A percentile compares a stretch with the other conserved stretches of the same genome.
phyloP scores from a whole-genome alignment of 1,140 invertebrate species.

The Pseudoatta argentina region DNA sequence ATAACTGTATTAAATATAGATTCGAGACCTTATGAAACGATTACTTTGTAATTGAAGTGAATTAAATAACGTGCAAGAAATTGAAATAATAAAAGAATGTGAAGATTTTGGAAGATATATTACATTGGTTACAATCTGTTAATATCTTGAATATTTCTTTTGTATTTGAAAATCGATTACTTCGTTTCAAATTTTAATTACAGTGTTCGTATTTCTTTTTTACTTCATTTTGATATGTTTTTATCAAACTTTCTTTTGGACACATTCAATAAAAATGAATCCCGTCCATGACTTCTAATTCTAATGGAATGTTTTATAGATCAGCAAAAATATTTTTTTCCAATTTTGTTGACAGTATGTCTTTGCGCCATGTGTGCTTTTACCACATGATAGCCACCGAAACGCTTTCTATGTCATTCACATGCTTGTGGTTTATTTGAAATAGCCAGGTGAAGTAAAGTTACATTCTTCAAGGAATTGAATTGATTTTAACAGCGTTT shows the following conservation, averaged over 20 bases:
- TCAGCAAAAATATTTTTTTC: slow-evolving; percentile 63
- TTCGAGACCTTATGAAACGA: neutral
- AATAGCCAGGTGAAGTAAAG: slow-evolving; percentile 63
- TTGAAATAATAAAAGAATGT: slow-evolving; percentile 51
- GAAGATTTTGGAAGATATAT: neutral
- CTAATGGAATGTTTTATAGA: slow-evolving; percentile 19
- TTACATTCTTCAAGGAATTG: too few relatives aligned
- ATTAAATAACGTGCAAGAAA: slow-evolving; percentile 15
- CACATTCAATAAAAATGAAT: neutral
- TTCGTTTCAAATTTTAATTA: neutral
- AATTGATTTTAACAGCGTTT: neutral
- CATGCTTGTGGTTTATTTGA: slow-evolving; percentile 66
- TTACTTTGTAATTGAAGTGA: slow-evolving; percentile 1
- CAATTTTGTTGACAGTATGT: neutral
- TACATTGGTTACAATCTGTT: neutral
- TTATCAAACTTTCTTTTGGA: slow-evolving; percentile 2
- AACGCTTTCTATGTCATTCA: slow-evolving; percentile 54
- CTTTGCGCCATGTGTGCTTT: neutral
- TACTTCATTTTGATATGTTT: neutral
- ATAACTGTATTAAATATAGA: neutral
- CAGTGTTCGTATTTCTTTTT: slow-evolving; percentile 3
- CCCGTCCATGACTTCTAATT: neutral
- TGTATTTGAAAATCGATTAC: neutral
- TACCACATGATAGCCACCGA: slow-evolving; percentile 61
- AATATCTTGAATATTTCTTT: neutral